Percentiles rank a stretch among this genome's conserved stretches.
phyloP scores from a whole-genome alignment of 2,888 invertebrate species.

The Lucinisca nassula region DNA sequence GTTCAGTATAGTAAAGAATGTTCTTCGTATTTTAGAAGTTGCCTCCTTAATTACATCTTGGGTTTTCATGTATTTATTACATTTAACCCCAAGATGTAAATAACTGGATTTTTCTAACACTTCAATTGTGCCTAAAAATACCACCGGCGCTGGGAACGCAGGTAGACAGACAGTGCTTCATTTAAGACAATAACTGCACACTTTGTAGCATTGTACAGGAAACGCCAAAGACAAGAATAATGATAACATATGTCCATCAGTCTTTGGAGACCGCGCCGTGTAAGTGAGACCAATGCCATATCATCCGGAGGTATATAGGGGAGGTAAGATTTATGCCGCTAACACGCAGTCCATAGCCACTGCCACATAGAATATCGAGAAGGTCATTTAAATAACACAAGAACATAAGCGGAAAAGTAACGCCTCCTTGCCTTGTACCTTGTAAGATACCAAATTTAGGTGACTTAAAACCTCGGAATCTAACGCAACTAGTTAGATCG shows the following conservation, averaged over 20 bases:
- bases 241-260: background rate
- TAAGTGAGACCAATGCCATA: background rate
- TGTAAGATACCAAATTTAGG: too few species aligned
- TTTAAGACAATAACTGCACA: background rate
- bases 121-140: background rate
- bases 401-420: too few species aligned
- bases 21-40: too few species aligned
- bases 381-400: background rate
- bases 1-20: too few species aligned
- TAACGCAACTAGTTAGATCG: too few species aligned
- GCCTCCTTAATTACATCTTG: too few species aligned
- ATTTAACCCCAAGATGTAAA: too few species aligned
- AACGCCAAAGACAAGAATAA: background rate
- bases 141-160: background rate
- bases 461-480: too few species aligned
- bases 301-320: conserved; percentile 26
- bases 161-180: background rate
- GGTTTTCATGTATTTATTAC: too few species aligned
- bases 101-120: background rate
- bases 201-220: background rate
- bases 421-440: too few species aligned
- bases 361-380: background rate
- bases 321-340: background rate
- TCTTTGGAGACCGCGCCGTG: background rate
- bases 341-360: background rate